A percentile compares a stretch with the other conserved stretches of the same genome.
These are phyloP conservation scores for Falco punctatus DNA, from an alignment of 2,113 vertebrate genomes.

Conservation along the genomic window DNA sequence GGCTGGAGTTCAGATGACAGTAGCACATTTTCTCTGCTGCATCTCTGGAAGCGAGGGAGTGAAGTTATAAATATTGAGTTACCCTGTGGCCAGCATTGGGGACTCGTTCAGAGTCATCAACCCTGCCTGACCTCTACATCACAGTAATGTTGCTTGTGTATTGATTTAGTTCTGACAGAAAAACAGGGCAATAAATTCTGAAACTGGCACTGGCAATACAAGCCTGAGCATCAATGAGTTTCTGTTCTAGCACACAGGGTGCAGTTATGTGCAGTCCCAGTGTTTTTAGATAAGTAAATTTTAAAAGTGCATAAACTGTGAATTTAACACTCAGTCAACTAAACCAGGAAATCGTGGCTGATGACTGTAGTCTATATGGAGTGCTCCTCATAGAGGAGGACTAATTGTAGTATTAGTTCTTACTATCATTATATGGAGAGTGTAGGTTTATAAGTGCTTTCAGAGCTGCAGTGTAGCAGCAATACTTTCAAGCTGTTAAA, in stretches of 20 bases:
- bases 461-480: background rate
- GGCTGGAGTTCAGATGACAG: background rate
- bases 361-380: conserved; percentile 10
- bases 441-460: background rate
- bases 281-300: conserved; percentile 29
- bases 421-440: background rate
- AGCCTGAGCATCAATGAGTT: conserved; percentile 48
- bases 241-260: conserved; percentile 54
- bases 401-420: background rate
- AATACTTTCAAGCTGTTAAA: background rate
- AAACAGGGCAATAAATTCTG: conserved; percentile 48
- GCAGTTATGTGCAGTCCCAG: conserved; percentile 2
- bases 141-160: background rate
- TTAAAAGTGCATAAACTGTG: conserved; percentile 9
- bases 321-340: background rate
- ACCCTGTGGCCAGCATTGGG: background rate
- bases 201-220: background rate
- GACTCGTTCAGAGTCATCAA: background rate
- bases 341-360: background rate
- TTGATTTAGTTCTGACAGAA: conserved; percentile 30
- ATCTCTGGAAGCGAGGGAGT: background rate
- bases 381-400: background rate
- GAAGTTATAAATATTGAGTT: background rate
- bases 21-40: background rate
- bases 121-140: background rate